Percentiles rank a stretch among this genome's conserved stretches.
These are phyloP conservation scores for Saguinus midas DNA, from an alignment of 2,113 vertebrate genomes.

Conservation along the genomic window DNA sequence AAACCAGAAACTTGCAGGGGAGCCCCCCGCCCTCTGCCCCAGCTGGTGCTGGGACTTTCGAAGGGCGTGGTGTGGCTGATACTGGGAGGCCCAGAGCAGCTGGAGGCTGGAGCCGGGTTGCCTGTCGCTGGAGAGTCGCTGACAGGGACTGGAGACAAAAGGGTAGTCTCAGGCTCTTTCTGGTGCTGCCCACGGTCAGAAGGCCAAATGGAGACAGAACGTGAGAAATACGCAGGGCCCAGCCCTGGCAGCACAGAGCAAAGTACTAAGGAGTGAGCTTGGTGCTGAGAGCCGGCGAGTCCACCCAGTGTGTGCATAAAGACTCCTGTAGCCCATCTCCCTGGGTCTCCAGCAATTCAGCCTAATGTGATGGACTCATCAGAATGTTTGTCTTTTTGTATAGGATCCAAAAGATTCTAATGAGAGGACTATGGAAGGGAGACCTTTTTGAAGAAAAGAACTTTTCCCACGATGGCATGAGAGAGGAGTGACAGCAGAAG, in stretches of 20 bases:
- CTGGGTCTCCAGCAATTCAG: background rate
- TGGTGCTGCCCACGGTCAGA: background rate
- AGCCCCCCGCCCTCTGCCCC: accelerated
- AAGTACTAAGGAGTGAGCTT: background rate
- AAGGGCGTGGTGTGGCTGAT: background rate
- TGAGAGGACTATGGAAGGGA: background rate
- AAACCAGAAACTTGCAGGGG: background rate
- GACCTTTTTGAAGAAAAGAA: background rate
- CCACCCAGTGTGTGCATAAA: background rate
- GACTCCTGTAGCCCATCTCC: background rate
- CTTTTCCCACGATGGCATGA: background rate
- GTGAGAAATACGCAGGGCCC: background rate
- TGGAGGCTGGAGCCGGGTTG: background rate
- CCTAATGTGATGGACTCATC: background rate
- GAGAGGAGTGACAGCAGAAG: background rate
- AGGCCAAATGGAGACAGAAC: background rate
- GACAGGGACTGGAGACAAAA: background rate
- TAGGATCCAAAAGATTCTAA: background rate
- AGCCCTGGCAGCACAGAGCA: background rate
- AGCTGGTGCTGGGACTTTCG: background rate
- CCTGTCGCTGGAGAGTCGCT: background rate
- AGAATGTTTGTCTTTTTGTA: background rate
- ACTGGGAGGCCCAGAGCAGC: too few species aligned
- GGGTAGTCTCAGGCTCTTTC: background rate
- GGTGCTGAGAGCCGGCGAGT: background rate